A percentile compares a stretch with the other conserved stretches of the same genome.
Conservation (phyloP, 2,797 vertebrate genomes). For the Chiroxiphia lanceolata region DNA sequence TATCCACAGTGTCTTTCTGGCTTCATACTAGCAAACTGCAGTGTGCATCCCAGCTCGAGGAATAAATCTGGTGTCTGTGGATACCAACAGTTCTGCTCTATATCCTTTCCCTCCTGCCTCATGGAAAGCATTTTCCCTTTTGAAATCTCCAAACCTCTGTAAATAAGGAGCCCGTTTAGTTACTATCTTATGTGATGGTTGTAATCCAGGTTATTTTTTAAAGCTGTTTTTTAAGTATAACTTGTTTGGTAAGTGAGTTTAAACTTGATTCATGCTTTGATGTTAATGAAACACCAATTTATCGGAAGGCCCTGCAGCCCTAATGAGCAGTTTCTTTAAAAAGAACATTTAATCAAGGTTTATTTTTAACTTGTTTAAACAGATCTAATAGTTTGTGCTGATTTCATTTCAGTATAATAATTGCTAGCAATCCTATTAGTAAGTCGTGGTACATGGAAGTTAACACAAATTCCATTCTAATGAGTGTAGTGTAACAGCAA, state of each 20-base stretch:
- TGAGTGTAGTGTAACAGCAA: conserved; percentile 86
- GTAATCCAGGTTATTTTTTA: conserved; percentile 76
- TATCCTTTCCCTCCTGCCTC: conserved; percentile 17
- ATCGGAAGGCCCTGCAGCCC: conserved; percentile 82
- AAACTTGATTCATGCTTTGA: conserved; percentile 81
- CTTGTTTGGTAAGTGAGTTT: conserved; percentile 78
- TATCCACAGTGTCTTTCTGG: conserved; percentile 5
- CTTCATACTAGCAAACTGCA: neutral
- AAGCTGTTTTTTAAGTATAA: conserved; percentile 73
- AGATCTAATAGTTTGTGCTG: conserved; percentile 86
- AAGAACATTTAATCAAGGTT: conserved; percentile 86
- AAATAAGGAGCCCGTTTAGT: conserved; percentile 48
- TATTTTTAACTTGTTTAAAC: conserved; percentile 88
- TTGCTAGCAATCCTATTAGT: conserved; percentile 85
- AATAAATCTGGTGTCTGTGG: neutral
- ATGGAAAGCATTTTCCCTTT: conserved; percentile 15
- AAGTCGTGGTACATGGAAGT: conserved; percentile 87
- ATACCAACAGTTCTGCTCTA: conserved; percentile 2
- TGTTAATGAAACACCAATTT: conserved; percentile 85
- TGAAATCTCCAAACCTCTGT: conserved; percentile 38
- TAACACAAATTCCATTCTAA: conserved; percentile 98
- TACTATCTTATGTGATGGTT: conserved; percentile 63
- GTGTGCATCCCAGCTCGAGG: neutral
- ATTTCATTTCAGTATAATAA: conserved; percentile 86
- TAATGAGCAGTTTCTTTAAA: conserved; percentile 86